A percentile compares a stretch with the other conserved stretches of the same genome.
These are phyloP conservation scores for Nixonia krombeini DNA, from an alignment of 1,140 invertebrate species.

Conservation along the genomic window DNA sequence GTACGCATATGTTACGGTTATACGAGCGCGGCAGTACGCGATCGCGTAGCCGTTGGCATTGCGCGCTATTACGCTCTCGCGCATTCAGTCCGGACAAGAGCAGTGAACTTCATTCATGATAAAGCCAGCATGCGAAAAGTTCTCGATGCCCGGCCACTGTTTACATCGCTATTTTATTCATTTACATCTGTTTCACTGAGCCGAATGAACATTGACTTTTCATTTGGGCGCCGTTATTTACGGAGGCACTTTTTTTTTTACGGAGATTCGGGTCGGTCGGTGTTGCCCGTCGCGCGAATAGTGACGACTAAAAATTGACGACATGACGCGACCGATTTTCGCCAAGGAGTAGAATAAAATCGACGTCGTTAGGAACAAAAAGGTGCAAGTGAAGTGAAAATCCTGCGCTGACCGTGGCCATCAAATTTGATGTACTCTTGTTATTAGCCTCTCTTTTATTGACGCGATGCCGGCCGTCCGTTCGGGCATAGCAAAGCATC, in stretches of 20 bases:
- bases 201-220: no score
- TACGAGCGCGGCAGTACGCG: constrained; percentile 26
- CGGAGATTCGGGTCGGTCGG: no score
- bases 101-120: constrained; percentile 14
- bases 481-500: constrained; percentile 35
- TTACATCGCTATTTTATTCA: no score
- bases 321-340: no score
- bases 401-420: not conserved
- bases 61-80: constrained; percentile 7
- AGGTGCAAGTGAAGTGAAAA: not conserved
- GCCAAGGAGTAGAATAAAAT: no score
- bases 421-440: constrained; percentile 21
- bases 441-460: constrained; percentile 34
- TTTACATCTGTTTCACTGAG: no score
- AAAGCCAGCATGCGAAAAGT: constrained; percentile 7
- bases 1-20: constrained; percentile 40
- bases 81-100: constrained; percentile 8
- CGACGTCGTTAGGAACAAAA: no score
- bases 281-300: no score
- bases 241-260: no score
- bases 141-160: no score
- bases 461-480: constrained; percentile 19
- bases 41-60: constrained; percentile 12
- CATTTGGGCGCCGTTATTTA: no score
- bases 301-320: no score